Evolutionary conservation across 2,888 invertebrate species (phyloP), one percentile per base, ranked within the genome.

Genomic region (Euplagia quadripunctaria): DNA sequence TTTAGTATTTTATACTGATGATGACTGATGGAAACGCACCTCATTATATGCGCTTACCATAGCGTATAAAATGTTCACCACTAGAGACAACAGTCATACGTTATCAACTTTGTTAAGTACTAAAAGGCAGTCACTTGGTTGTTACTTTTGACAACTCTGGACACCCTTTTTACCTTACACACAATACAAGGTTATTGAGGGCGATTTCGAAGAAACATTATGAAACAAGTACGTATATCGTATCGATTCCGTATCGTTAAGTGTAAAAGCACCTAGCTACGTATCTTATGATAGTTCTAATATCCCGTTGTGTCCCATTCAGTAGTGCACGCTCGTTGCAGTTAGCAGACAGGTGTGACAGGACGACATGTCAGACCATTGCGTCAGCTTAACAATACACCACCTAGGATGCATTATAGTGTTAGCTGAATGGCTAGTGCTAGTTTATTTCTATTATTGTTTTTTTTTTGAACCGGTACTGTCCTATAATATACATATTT

Each of bases 341-440:
- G 51, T 65, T 43, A 31, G 51, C 55, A 31, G 80, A 78, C 74
- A 78, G 66, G 66, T 65, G 70, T 71, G 80, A 79, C 78, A 82
- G 77, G 64, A 43, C 68, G 58, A 73, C 76, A 77, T 82, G 79
- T 78, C 73, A 79, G 52, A 70, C n/a, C 65, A 82, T 73, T 77
- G 58, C 75, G 72, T 80, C 77, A 82, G 72, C 70, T 68, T 4
- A 64, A 68, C 65, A 64, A 76, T 72, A 70, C 7, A 17, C 0
- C n/a, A 55, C 55, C 17, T 0, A n/a, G n/a, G 8, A n/a, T 16
- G 46, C 16, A 31, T 69, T 9, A 12, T 16, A 49, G 41, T 61
- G n/a, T 17, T 11, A 42, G n/a, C 12, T 41, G 11, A 42, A 41
- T 55, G 55, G 52, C 42, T 20, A 17, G 51, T 4, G 11, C 14